Evolutionary conservation across 2,888 invertebrate genomes (phyloP).

Genomic region (Amphiduros pacificus): DNA sequence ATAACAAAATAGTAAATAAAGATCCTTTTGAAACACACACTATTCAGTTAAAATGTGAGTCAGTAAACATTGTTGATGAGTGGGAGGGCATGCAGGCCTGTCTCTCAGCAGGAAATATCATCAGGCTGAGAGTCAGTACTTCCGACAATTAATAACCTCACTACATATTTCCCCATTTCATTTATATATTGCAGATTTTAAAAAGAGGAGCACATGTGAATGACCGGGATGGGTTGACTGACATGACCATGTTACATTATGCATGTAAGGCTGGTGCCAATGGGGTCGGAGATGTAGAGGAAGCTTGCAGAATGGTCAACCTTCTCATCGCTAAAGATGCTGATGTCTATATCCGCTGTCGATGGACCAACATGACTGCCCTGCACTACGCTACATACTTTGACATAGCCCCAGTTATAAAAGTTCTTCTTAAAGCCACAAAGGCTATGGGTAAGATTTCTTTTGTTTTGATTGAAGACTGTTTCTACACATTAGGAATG

Average conservation of each 20-base stretch:
- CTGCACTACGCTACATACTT: conserved; percentile 64
- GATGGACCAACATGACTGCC: conserved; percentile 64
- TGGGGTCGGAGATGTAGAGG: conserved; percentile 58
- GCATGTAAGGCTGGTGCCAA: conserved; percentile 63
- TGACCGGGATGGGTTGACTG: conserved; percentile 63
- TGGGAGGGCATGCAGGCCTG: too few species aligned
- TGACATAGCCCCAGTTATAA: conserved; percentile 61
- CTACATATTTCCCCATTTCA: not conserved
- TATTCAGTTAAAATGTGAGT: too few species aligned
- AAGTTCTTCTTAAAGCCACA: conserved; percentile 49
- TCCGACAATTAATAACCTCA: not conserved
- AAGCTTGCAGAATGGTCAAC: conserved; percentile 45
- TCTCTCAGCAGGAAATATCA: too few species aligned
- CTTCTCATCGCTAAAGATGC: conserved; percentile 50
- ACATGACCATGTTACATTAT: conserved; percentile 64
- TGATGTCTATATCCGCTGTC: conserved; percentile 60
- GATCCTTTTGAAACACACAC: too few species aligned
- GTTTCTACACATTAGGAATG: too few species aligned
- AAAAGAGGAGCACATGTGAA: conserved; percentile 61
- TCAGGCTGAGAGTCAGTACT: too few species aligned
- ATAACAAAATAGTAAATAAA: too few species aligned
- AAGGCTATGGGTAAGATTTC: conserved; percentile 6
- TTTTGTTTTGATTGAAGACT: not conserved
- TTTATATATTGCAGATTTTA: conserved; percentile 53
- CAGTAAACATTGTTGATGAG: too few species aligned